Conservation (phyloP, 2,113 vertebrate genomes). For the Probosciger aterrimus region DNA sequence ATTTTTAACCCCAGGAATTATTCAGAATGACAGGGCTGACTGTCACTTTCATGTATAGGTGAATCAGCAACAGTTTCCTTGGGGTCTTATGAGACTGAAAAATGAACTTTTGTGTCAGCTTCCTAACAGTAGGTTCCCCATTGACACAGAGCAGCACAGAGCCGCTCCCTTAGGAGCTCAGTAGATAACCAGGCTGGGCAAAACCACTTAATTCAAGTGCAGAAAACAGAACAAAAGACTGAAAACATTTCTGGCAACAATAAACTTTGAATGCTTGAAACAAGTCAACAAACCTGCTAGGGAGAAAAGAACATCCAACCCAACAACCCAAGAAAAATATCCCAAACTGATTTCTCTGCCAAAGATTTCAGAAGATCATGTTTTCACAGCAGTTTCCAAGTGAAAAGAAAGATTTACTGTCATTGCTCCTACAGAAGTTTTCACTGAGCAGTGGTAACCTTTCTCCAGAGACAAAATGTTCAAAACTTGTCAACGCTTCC, state of each 20-base stretch:
- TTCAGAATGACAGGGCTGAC: neutral
- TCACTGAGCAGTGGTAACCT: neutral
- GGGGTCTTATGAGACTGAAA: neutral
- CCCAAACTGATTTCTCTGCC: neutral
- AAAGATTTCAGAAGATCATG: neutral
- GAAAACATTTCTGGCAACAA: neutral
- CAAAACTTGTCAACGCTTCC: neutral
- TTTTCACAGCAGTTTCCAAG: neutral
- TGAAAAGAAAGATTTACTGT: neutral
- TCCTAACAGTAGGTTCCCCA: neutral
- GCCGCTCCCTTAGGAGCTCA: neutral
- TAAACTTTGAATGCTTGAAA: neutral
- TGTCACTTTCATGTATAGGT: neutral
- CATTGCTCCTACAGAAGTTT: neutral
- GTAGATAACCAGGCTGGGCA: neutral
- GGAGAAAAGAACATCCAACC: neutral
- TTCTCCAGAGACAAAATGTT: neutral
- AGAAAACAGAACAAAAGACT: neutral
- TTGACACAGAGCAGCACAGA: neutral
- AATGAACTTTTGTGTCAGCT: neutral
- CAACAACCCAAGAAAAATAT: neutral
- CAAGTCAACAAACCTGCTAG: neutral
- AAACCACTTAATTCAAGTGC: neutral
- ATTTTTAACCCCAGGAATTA: neutral
- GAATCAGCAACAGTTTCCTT: neutral